phyloP scores from a whole-genome alignment of 2,888 invertebrate species.

The Nemapogon koenigi region DNA sequence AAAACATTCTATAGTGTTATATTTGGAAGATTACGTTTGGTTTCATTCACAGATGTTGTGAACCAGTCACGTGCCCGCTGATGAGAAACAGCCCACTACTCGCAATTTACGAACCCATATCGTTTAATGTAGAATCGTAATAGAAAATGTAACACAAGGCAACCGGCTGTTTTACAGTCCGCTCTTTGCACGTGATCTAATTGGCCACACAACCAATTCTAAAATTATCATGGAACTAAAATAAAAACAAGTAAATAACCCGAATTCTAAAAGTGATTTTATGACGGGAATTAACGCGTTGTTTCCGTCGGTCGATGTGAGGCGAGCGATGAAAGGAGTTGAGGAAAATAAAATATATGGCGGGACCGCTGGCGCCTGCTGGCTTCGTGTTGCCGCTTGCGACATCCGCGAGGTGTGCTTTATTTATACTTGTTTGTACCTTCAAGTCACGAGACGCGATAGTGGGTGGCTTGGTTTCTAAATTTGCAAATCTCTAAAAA shows the following conservation, averaged over 20 bases:
- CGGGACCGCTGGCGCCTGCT: constrained; percentile 21
- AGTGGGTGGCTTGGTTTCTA: too few species aligned
- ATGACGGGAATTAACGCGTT: constrained; percentile 65
- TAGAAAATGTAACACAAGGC: constrained; percentile 1
- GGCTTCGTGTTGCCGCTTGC: constrained; percentile 28
- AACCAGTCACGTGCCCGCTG: too few species aligned
- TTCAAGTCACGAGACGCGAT: too few species aligned
- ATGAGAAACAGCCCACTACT: too few species aligned
- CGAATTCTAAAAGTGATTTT: constrained; percentile 65
- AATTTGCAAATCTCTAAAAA: too few species aligned
- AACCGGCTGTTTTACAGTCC: constrained; percentile 6
- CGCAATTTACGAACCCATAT: too few species aligned
- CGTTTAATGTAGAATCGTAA: too few species aligned
- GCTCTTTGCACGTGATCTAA: constrained; percentile 52
- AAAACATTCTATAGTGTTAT: too few species aligned
- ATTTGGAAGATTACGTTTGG: too few species aligned
- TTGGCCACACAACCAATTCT: constrained; percentile 52
- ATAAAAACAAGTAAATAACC: constrained; percentile 65
- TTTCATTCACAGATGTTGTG: too few species aligned
- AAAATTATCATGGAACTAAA: constrained; percentile 61
- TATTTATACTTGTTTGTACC: background rate
- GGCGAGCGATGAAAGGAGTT: constrained; percentile 61
- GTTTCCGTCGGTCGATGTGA: constrained; percentile 63
- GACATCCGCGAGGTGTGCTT: constrained; percentile 26
- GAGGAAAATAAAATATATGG: constrained; percentile 46